phyloP scores from a whole-genome alignment of 2,888 invertebrate genomes.

The Acanthosepion lycidas region DNA sequence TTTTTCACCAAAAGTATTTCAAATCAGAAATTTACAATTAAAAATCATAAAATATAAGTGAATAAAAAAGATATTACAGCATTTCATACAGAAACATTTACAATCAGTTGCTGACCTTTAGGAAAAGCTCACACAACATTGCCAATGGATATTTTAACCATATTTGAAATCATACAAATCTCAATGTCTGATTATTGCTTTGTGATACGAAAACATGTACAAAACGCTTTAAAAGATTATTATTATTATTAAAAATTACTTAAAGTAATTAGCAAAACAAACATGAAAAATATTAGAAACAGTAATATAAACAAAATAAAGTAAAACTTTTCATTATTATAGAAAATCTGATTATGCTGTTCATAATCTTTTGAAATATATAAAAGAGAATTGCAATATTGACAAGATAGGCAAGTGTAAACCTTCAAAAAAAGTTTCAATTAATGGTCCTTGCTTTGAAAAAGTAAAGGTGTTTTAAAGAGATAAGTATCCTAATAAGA shows the following conservation, averaged over 20 bases:
- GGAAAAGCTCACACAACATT: neutral
- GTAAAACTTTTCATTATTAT: neutral
- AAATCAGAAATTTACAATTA: too few relatives aligned
- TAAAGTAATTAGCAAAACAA: too few relatives aligned
- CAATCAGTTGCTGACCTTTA: neutral
- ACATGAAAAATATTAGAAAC: too few relatives aligned
- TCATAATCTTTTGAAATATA: neutral
- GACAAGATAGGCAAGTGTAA: too few relatives aligned
- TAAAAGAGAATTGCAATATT: neutral
- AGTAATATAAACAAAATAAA: too few relatives aligned
- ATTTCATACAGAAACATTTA: neutral
- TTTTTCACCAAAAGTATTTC: too few relatives aligned
- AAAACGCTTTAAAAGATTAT: neutral
- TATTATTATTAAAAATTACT: neutral
- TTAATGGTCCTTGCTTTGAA: neutral
- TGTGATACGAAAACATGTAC: neutral
- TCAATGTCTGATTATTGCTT: neutral
- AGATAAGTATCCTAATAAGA: neutral
- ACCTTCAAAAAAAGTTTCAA: neutral
- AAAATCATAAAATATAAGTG: too few relatives aligned
- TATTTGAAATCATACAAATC: neutral
- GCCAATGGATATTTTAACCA: neutral
- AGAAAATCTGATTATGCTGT: neutral
- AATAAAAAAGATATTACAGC: too few relatives aligned
- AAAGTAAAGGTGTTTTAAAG: neutral